phyloP scores from a whole-genome alignment of 2,113 vertebrate genomes.

The Galeopterus variegatus region DNA sequence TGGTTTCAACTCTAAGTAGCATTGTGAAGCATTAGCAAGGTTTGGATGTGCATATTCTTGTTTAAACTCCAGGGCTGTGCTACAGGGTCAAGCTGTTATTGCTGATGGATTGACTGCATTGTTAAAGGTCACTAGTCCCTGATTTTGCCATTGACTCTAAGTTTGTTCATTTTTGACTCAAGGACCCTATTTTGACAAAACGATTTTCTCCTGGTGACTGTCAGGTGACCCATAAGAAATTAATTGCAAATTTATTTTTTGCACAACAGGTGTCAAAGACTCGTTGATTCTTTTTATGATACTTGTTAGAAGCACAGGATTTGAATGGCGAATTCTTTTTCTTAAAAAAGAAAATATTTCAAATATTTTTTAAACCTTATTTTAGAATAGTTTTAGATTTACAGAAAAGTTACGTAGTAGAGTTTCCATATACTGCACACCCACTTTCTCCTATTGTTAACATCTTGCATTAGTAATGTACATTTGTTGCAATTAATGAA shows the following conservation, averaged over 20 bases:
- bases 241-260: conserved; percentile 9
- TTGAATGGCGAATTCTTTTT: conserved; percentile 8
- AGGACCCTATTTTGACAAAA: conserved; percentile 54
- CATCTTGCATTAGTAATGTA: background rate
- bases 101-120: conserved; percentile 5
- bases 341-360: conserved; percentile 31
- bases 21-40: conserved; percentile 22
- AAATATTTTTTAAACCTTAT: background rate
- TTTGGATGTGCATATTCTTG: conserved; percentile 36
- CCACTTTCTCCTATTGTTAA: background rate
- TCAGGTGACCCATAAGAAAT: conserved; percentile 13
- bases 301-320: conserved; percentile 18
- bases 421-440: background rate
- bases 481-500: conserved; percentile 7
- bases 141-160: conserved; percentile 28
- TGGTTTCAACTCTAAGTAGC: background rate
- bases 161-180: conserved; percentile 57
- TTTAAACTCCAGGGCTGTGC: background rate
- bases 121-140: conserved; percentile 14
- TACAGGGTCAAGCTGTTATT: background rate
- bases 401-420: background rate
- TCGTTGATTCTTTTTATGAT: background rate
- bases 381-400: conserved; percentile 30
- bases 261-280: background rate
- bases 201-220: background rate